Conservation (phyloP, 2,888 invertebrate genomes). For the Epistrophe eligans region DNA sequence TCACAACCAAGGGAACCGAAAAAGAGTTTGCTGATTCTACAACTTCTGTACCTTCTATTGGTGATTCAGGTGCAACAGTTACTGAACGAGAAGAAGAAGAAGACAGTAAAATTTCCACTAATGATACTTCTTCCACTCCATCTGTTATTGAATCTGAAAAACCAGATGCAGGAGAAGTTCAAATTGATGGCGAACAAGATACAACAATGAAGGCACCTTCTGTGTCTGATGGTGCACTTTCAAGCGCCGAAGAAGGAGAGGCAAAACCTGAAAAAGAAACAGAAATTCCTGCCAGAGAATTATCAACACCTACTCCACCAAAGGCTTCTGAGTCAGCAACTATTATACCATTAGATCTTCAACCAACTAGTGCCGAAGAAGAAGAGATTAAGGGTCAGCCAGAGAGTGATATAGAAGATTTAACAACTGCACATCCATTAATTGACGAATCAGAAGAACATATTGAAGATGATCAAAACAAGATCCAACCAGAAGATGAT, state of each 20-base stretch:
- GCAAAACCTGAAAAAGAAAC: not conserved
- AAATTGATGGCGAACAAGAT: slow-evolving; percentile 22
- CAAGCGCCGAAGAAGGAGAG: slow-evolving; percentile 4
- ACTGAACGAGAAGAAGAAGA: slow-evolving; percentile 17
- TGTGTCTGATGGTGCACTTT: slow-evolving; percentile 22
- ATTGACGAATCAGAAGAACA: not conserved
- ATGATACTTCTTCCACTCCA: not conserved
- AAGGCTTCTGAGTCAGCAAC: slow-evolving; percentile 4
- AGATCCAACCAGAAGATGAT: not conserved
- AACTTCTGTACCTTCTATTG: slow-evolving; percentile 13
- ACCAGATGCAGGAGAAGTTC: slow-evolving; percentile 1
- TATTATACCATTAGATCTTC: not conserved
- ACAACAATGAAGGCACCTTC: slow-evolving; percentile 33
- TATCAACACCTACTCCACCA: not conserved
- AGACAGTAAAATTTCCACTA: not conserved
- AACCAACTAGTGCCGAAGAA: not conserved
- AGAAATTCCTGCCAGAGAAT: not conserved
- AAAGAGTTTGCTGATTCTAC: not conserved
- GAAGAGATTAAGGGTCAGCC: not conserved
- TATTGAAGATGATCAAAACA: not conserved
- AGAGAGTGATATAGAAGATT: slow-evolving; percentile 71
- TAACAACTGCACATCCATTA: slow-evolving; percentile 34
- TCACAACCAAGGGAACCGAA: slow-evolving; percentile 58
- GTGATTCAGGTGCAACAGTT: slow-evolving; percentile 57
- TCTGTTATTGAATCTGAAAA: slow-evolving; percentile 18